Evolutionary conservation across 1,140 invertebrate genomes (phyloP).

Genomic region (Anastrepha ludens): DNA sequence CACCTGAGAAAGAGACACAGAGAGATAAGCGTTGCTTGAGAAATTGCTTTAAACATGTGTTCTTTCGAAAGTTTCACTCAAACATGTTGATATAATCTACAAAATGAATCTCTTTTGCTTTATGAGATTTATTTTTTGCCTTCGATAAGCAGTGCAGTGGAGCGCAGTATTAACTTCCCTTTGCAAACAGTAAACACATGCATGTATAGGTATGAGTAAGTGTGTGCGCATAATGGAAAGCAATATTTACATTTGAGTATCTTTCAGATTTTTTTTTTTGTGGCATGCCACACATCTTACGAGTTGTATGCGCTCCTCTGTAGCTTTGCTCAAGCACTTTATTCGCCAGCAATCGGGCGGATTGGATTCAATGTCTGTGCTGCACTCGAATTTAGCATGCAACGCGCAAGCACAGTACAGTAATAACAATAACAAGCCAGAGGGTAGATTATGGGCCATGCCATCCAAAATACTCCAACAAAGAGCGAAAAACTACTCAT

Average conservation of each 20-base stretch:
- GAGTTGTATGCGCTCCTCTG: background rate
- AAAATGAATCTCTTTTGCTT: conserved; percentile 34
- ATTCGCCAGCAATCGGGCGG: background rate
- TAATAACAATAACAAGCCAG: background rate
- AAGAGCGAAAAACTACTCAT: background rate
- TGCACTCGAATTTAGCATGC: background rate
- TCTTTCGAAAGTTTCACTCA: background rate
- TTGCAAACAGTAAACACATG: background rate
- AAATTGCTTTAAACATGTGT: background rate
- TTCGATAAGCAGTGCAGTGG: background rate
- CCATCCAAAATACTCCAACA: background rate
- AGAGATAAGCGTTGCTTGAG: conserved; percentile 10
- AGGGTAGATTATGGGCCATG: background rate
- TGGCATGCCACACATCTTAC: background rate
- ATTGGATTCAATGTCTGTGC: background rate
- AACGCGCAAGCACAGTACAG: background rate
- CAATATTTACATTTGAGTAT: conserved; percentile 2
- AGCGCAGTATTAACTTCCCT: conserved; percentile 35
- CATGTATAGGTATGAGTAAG: background rate
- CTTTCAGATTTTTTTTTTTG: background rate
- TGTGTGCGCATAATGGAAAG: background rate
- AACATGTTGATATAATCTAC: conserved; percentile 17
- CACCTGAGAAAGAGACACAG: background rate
- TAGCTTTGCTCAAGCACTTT: background rate
- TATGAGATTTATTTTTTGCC: conserved; percentile 10